Percentiles rank a stretch among this genome's conserved stretches.
phyloP scores from a whole-genome alignment of 2,888 invertebrate species.

The Ectemnius continuus region DNA sequence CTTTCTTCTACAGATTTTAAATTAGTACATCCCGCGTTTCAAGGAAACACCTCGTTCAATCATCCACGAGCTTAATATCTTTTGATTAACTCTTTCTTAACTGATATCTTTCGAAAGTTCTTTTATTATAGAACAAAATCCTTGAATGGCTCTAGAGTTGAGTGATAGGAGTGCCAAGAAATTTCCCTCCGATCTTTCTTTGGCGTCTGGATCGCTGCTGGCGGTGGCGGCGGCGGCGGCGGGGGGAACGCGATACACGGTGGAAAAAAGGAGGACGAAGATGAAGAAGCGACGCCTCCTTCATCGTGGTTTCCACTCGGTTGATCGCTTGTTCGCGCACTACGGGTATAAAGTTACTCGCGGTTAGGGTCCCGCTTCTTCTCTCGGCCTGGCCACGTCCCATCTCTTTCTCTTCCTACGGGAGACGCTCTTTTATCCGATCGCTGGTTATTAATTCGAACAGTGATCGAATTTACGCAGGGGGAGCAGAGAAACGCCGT shows the following conservation, averaged over 20 bases:
- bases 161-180: too few relatives aligned
- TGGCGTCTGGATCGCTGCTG: background rate
- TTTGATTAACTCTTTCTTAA: too few relatives aligned
- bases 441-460: constrained; percentile 63
- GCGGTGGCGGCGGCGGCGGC: background rate
- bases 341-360: constrained; percentile 73
- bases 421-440: constrained; percentile 46
- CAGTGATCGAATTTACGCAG: constrained; percentile 67
- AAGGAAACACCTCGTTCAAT: too few relatives aligned
- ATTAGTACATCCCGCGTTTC: background rate
- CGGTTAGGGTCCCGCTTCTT: constrained; percentile 57
- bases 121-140: too few relatives aligned
- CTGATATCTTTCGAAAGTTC: too few relatives aligned
- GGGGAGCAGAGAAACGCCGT: constrained; percentile 3
- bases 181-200: background rate
- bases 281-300: constrained; percentile 44
- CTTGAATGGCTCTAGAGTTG: too few relatives aligned
- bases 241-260: constrained; percentile 67
- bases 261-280: constrained; percentile 35
- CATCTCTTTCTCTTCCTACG: constrained; percentile 21
- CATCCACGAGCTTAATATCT: too few relatives aligned
- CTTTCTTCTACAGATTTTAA: background rate
- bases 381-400: constrained; percentile 22
- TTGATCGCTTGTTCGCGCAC: constrained; percentile 68
- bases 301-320: constrained; percentile 69